Percentiles rank a stretch among this genome's conserved stretches.
These are phyloP conservation scores for Hydractinia symbiolongicarpus DNA, from an alignment of 30 jellyfish, hydroid and myxozoan genomes.

Conservation along the genomic window DNA sequence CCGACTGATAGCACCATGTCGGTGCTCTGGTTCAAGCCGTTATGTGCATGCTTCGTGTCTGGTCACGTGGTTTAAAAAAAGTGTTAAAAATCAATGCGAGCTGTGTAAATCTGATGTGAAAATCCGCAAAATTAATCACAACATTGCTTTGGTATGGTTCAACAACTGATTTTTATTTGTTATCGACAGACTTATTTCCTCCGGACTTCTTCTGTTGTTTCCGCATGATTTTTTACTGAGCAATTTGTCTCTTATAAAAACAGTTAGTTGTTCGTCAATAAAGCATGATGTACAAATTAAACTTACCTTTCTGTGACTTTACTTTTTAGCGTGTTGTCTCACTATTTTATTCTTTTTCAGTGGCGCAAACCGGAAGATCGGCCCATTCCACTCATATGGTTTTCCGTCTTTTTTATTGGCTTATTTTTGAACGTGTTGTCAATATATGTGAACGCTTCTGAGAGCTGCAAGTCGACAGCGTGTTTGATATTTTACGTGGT, in stretches of 20 bases:
- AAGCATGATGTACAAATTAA: too few species aligned
- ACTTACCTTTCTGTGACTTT: too few species aligned
- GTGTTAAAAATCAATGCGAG: slow-evolving; percentile 90
- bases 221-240: not conserved
- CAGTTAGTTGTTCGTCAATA: too few species aligned
- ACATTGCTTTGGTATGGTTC: slow-evolving; percentile 57
- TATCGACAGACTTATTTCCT: not conserved
- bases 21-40: slow-evolving; percentile 86
- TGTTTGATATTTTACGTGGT: slow-evolving; percentile 89
- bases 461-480: slow-evolving; percentile 91
- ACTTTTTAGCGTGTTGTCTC: too few species aligned
- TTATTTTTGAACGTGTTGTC: slow-evolving; percentile 70
- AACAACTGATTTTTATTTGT: not conserved
- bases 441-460: slow-evolving; percentile 88
- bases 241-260: too few species aligned
- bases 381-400: slow-evolving; percentile 92
- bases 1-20: slow-evolving; percentile 81
- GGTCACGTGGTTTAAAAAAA: slow-evolving; percentile 90
- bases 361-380: slow-evolving; percentile 91
- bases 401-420: slow-evolving; percentile 83
- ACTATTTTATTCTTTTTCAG: slow-evolving; percentile 29
- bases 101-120: slow-evolving; percentile 79
- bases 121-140: slow-evolving; percentile 55
- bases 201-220: not conserved
- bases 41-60: slow-evolving; percentile 91